Evolutionary conservation across 2,797 vertebrate genomes (phyloP), one percentile per base, ranked within the genome.

Genomic region (Valencia hispanica): DNA sequence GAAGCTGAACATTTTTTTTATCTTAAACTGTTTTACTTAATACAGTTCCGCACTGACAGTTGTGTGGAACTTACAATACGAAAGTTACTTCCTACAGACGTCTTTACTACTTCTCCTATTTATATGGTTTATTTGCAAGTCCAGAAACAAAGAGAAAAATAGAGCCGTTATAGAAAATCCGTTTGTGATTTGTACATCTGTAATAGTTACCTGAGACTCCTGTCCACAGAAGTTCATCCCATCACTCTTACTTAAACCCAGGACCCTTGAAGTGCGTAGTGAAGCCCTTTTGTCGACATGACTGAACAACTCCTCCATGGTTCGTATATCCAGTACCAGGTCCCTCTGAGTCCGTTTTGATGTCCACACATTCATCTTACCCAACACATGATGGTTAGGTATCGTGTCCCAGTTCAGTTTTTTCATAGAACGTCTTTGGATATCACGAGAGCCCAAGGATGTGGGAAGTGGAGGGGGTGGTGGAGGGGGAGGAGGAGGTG

Each of bases 391-490:
- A 71, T 96, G 94, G 55, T 83, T 92, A n/a, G 96, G 96, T 63
- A 97, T 91, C 18, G 95, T 90, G 55, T 96, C 96, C 96, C 96
- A 96, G 91, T 96, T 96, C 39, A 96, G 93, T 86, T 93, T 96
- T 39, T 96, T 96, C 94, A 97, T 96, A 57, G 95, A 96, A 32
- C 90, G 87, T 1, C 90, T 91, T n/a, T 90, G 89, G 55, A 77
- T 78, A 47, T 81, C 75, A 12, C 84, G 66, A 36, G 89, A 80
- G 27, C 90, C 82, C 12, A 89, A 82, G 11, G 79, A 17, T 84
- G 2, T 70, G 18, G 5, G 70, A 32, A 1, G 84, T 34, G 71
- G 83, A 0, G 73, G 84, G 0, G 84, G 92, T 3, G 90, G 89
- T 0, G 77, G 87, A 0, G 81, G 84, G 0, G 78, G 78, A 0